Base-by-base conservation (phyloP, 1,140 invertebrate species). In the Xylocopa sonorina region DNA sequence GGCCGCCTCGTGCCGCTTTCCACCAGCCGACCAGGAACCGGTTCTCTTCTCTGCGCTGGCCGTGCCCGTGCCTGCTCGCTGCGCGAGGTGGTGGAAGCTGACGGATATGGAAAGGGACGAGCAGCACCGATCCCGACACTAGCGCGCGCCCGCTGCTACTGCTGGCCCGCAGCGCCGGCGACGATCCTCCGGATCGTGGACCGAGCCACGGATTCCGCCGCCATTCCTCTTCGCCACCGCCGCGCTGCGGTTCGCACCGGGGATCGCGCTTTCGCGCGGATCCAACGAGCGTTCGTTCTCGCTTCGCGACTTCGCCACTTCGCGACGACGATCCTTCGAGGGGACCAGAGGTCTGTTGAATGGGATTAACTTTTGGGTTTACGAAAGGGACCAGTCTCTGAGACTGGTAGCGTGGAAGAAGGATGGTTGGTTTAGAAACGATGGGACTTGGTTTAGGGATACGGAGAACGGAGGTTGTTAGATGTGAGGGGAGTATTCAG, bases 121-220 rank as follows among this genome's bases (percentile, higher is more conserved):
- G 64, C 80, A 82, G 55, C 87, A 87, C 83, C 87, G 89, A 90
- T 88, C 84, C 85, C 84, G 85, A 90, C 80, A 85, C 88, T 86
- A 87, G 83, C 90, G 83, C 90, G 86, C 84, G 87, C 81, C 76
- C 87, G 83, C 82, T 81, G 86, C 89, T 88, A 90, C 90, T 89
- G 87, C 83, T 38, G 60, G 72, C 51, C 57, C n/a, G 18, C 34
- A 0, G 51, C 34, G 72, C 51, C 57, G 27, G 18, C 34, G 1
- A 55, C 34, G 51, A 57, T 67, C 63, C 27, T n/a, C 24, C 71
- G 41, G 62, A 32, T 64, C 64, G 57, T 46, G 57, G 43, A 68
- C 73, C 68, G 14, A 48, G 46, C 51, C 55, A n/a, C 38, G 46
- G 50, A 72, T 43, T 46, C 63, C 50, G 38, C 21, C 38, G 50